A percentile compares a stretch with the other conserved stretches of the same genome.
Evolutionary conservation across 2,797 vertebrate species (phyloP).

Genomic region (Oreonectes daqikongensis): DNA sequence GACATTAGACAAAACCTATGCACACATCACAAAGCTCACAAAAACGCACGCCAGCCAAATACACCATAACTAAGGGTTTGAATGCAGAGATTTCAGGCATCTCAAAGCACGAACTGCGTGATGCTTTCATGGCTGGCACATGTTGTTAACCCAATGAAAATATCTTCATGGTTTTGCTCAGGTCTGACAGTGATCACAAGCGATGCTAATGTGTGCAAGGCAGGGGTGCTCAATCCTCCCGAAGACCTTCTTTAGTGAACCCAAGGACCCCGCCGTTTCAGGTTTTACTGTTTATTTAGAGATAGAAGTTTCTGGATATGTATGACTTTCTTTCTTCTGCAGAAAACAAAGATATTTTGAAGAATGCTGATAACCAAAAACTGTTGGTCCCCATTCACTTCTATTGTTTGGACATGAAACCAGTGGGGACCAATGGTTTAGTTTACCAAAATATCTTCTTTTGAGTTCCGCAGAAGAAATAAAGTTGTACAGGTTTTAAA

Average conservation of each 20-base stretch:
- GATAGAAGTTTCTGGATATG: neutral
- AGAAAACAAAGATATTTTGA: no score
- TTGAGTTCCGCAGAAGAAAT: no score
- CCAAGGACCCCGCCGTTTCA: slow-evolving; percentile 7
- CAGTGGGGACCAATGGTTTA: no score
- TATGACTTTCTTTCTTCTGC: no score
- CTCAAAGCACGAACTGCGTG: slow-evolving; percentile 43
- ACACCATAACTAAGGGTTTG: slow-evolving; percentile 47
- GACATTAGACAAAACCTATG: neutral
- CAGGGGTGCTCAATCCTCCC: neutral
- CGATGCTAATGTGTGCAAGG: slow-evolving; percentile 19
- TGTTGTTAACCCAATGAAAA: slow-evolving; percentile 39
- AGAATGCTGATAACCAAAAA: no score
- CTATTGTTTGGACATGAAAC: no score
- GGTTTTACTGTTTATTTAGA: neutral
- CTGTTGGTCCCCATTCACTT: no score
- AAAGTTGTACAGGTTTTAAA: no score
- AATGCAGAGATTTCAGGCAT: slow-evolving; percentile 39
- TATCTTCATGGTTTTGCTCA: slow-evolving; percentile 21
- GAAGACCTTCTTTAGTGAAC: neutral
- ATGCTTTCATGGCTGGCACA: slow-evolving; percentile 46
- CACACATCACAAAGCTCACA: slow-evolving; percentile 1
- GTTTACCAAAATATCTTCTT: no score
- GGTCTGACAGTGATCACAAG: slow-evolving; percentile 15
- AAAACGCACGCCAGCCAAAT: slow-evolving; percentile 48